phyloP scores from a whole-genome alignment of 1,140 invertebrate genomes.

The Mizuhopecten yessoensis region DNA sequence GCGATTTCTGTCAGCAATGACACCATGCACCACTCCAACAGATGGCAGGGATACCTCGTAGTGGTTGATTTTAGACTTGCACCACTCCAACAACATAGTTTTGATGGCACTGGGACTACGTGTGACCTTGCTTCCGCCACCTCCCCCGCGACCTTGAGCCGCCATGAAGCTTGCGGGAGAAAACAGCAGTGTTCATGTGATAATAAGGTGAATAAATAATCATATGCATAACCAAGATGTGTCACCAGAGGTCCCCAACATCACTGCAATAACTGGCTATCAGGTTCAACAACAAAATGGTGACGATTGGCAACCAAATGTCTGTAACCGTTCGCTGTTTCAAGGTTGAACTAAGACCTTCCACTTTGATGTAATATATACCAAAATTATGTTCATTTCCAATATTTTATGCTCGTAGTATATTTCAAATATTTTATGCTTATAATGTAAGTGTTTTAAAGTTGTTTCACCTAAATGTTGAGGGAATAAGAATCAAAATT shows the following conservation, averaged over 20 bases:
- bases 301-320: not conserved
- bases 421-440: too few relatives aligned
- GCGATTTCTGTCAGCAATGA: not conserved
- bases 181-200: slow-evolving; percentile 56
- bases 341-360: not conserved
- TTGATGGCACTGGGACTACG: slow-evolving; percentile 96
- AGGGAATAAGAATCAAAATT: not conserved
- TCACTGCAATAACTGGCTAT: not conserved
- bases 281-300: not conserved
- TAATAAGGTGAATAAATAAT: slow-evolving; percentile 47
- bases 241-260: not conserved
- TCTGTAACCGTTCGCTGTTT: not conserved
- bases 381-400: too few relatives aligned
- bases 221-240: slow-evolving; percentile 42
- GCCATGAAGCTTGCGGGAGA: slow-evolving; percentile 62
- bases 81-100: slow-evolving; percentile 97
- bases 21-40: not conserved
- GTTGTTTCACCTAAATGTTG: too few relatives aligned
- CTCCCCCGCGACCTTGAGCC: slow-evolving; percentile 52
- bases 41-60: slow-evolving; percentile 88
- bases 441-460: too few relatives aligned
- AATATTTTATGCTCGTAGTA: too few relatives aligned
- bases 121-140: slow-evolving; percentile 70
- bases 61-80: slow-evolving; percentile 96
- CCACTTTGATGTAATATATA: not conserved